Conservation (phyloP, 1,140 invertebrate genomes). For the Drosophila ercepeae region DNA sequence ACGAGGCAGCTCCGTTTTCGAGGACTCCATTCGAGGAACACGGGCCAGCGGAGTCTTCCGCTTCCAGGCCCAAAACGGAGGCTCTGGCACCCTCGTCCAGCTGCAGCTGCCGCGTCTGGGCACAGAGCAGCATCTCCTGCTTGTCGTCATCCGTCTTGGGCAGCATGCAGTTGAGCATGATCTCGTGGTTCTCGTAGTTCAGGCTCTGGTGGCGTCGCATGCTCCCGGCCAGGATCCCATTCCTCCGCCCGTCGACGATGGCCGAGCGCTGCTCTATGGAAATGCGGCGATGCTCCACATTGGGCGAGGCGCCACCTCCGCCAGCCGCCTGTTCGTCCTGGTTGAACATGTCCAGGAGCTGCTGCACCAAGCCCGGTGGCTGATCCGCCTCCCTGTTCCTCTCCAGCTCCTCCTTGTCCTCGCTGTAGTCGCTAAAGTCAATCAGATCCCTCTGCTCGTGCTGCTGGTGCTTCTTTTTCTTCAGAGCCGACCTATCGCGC, state of each 20-base stretch:
- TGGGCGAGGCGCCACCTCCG: not conserved
- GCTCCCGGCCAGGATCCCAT: constrained; percentile 72
- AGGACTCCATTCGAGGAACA: not conserved
- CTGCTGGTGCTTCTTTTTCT: constrained; percentile 60
- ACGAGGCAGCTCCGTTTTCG: not conserved
- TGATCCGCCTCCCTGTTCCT: constrained; percentile 21
- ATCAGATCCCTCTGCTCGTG: constrained; percentile 58
- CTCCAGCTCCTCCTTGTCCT: constrained; percentile 53
- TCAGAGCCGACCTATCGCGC: constrained; percentile 14
- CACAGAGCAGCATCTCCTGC: constrained; percentile 63
- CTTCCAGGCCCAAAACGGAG: not conserved
- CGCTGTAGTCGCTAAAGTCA: constrained; percentile 78
- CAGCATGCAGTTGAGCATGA: constrained; percentile 62
- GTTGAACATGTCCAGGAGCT: constrained; percentile 54
- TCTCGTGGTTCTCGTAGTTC: constrained; percentile 83
- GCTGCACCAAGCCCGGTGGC: constrained; percentile 48
- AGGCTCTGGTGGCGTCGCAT: constrained; percentile 76
- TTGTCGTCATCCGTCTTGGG: constrained; percentile 71
- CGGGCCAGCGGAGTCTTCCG: not conserved
- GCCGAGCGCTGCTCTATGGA: constrained; percentile 73
- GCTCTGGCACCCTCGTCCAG: constrained; percentile 19
- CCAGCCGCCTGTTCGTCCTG: constrained; percentile 37
- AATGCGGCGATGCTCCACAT: constrained; percentile 74
- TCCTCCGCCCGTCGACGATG: constrained; percentile 70
- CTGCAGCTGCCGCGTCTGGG: constrained; percentile 61